Conservation (phyloP, 2,797 vertebrate genomes). For the Enteromius argenteus region DNA sequence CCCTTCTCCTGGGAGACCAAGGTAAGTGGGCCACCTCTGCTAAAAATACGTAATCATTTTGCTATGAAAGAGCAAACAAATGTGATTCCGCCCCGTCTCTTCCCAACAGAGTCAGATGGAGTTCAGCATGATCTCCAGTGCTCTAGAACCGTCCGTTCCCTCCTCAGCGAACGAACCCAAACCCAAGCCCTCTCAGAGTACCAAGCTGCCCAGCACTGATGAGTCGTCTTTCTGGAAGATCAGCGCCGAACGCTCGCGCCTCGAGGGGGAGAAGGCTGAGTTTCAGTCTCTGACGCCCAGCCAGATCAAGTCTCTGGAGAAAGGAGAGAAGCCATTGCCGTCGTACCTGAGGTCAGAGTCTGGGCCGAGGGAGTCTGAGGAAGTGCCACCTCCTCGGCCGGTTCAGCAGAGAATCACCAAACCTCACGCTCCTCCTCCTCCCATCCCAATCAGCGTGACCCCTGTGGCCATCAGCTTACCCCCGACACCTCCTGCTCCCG, state of each 20-base stretch:
- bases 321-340: constrained; percentile 91
- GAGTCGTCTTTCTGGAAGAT: constrained; percentile 98
- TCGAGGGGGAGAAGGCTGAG: constrained; percentile 88
- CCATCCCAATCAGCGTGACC: constrained; percentile 61
- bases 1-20: constrained; percentile 99
- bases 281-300: constrained; percentile 95
- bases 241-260: constrained; percentile 89
- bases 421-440: constrained; percentile 77
- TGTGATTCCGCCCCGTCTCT: background rate
- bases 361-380: constrained; percentile 54
- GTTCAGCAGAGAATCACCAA: constrained; percentile 76
- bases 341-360: constrained; percentile 83
- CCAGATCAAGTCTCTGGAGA: constrained; percentile 97
- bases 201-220: constrained; percentile 81
- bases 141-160: constrained; percentile 77
- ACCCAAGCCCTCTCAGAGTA: constrained; percentile 71
- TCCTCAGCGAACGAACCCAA: constrained; percentile 78
- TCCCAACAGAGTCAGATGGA: constrained; percentile 93
- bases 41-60: constrained; percentile 33
- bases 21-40: constrained; percentile 77
- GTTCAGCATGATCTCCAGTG: constrained; percentile 84
- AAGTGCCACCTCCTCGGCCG: constrained; percentile 64
- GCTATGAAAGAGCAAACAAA: background rate
- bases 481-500: constrained; percentile 55
- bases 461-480: constrained; percentile 54